phyloP scores from a whole-genome alignment of 1,140 invertebrate genomes.

The Conopomorpha cramerella region DNA sequence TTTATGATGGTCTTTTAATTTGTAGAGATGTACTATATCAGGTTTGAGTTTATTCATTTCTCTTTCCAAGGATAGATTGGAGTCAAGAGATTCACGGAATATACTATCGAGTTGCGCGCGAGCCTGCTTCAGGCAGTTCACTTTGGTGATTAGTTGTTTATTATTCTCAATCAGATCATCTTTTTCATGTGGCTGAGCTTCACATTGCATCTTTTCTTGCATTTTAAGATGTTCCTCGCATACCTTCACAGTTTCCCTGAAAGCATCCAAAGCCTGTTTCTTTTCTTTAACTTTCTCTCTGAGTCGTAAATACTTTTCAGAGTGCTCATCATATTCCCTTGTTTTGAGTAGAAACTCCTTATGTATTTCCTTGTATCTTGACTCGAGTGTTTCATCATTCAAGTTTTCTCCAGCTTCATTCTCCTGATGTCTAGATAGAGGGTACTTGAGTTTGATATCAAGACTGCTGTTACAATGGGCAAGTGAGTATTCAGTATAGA shows the following conservation, averaged over 20 bases:
- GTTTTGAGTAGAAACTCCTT: constrained; percentile 74
- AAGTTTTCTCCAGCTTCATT: constrained; percentile 72
- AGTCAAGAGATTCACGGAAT: constrained; percentile 75
- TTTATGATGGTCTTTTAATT: constrained; percentile 70
- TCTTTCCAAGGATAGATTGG: constrained; percentile 80
- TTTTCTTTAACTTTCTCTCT: constrained; percentile 80
- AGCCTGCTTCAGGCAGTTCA: constrained; percentile 74
- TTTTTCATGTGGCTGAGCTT: constrained; percentile 85
- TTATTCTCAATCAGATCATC: constrained; percentile 80
- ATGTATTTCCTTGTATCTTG: constrained; percentile 75
- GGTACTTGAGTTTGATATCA: constrained; percentile 89
- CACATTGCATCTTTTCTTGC: constrained; percentile 75
- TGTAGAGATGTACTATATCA: constrained; percentile 76
- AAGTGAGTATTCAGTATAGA: constrained; percentile 75
- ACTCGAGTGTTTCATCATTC: constrained; percentile 74
- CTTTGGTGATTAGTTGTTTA: constrained; percentile 70
- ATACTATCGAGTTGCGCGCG: constrained; percentile 74
- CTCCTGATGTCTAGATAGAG: constrained; percentile 73
- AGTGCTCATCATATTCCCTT: constrained; percentile 74
- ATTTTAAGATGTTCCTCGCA: constrained; percentile 89
- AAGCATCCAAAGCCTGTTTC: constrained; percentile 85
- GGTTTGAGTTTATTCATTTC: constrained; percentile 85
- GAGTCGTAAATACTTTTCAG: constrained; percentile 75
- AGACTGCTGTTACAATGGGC: constrained; percentile 91
- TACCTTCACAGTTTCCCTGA: constrained; percentile 82